These are phyloP conservation scores for Drosophila lowei DNA, from an alignment of 1,140 invertebrate genomes.

Conservation along the genomic window DNA sequence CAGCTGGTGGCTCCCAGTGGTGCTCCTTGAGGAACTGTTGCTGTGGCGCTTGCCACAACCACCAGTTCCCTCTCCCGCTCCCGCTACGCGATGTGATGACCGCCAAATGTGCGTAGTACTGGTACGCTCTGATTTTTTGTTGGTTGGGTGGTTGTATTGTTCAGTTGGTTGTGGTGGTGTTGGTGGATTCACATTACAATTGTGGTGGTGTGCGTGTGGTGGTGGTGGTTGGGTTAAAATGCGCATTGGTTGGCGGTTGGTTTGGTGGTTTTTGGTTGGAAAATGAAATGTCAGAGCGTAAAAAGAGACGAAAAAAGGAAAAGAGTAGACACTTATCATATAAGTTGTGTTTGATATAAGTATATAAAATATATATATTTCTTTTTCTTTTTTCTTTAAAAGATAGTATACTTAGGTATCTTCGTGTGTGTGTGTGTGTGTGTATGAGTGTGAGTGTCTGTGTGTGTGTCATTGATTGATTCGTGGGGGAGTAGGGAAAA, in stretches of 20 bases:
- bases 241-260: constrained; percentile 63
- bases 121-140: constrained; percentile 78
- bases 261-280: constrained; percentile 55
- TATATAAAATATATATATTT: constrained; percentile 50
- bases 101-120: constrained; percentile 83
- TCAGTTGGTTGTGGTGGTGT: constrained; percentile 17
- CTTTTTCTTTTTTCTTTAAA: constrained; percentile 32
- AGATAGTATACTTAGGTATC: constrained; percentile 60
- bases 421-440: constrained; percentile 32
- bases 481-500: constrained; percentile 28
- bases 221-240: constrained; percentile 39
- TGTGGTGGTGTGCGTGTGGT: constrained; percentile 53
- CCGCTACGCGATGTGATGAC: constrained; percentile 83
- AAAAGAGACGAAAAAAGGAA: constrained; percentile 81
- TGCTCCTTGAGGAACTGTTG: constrained; percentile 43
- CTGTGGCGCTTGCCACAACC: constrained; percentile 58
- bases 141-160: constrained; percentile 21
- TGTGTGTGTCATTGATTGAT: constrained; percentile 5
- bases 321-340: constrained; percentile 82
- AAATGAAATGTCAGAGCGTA: constrained; percentile 81
- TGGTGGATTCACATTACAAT: constrained; percentile 50
- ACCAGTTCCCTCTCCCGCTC: constrained; percentile 80
- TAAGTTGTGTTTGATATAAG: constrained; percentile 79
- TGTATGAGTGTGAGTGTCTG: constrained; percentile 12
- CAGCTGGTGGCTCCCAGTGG: constrained; percentile 50